These are phyloP conservation scores for Conchocele bisecta DNA, from an alignment of 2,888 invertebrate species.

Conservation along the genomic window DNA sequence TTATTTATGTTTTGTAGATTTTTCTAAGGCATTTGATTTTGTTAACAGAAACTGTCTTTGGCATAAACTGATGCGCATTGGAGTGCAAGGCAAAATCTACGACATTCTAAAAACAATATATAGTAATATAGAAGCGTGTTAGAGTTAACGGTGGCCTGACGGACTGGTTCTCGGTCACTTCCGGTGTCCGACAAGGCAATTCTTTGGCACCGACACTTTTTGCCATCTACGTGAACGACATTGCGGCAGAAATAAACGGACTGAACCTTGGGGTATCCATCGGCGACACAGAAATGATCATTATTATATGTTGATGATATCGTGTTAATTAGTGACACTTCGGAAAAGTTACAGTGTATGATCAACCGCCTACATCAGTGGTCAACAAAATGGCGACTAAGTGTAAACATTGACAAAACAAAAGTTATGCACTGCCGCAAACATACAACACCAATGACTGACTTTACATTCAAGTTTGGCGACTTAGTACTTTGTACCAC, in stretches of 20 bases:
- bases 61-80: no score
- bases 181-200: constrained; percentile 5
- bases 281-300: not conserved
- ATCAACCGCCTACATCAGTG: not conserved
- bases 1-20: no score
- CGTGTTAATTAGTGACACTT: not conserved
- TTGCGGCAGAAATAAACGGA: constrained; percentile 3
- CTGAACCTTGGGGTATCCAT: not conserved
- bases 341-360: not conserved
- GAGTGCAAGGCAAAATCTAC: constrained; percentile 3
- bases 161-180: constrained; percentile 18
- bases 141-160: not conserved
- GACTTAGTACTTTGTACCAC: not conserved
- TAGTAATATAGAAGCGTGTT: constrained; percentile 3
- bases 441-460: not conserved
- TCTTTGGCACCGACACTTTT: constrained; percentile 12
- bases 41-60: no score
- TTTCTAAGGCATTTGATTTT: no score
- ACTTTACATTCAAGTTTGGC: not conserved
- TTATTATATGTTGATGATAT: constrained; percentile 7
- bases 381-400: constrained; percentile 5
- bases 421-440: constrained; percentile 6
- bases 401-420: constrained; percentile 4
- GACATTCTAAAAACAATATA: constrained; percentile 8
- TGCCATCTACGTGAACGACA: constrained; percentile 13